Conservation (phyloP, 2,113 vertebrate genomes). For the Delphinus delphis region DNA sequence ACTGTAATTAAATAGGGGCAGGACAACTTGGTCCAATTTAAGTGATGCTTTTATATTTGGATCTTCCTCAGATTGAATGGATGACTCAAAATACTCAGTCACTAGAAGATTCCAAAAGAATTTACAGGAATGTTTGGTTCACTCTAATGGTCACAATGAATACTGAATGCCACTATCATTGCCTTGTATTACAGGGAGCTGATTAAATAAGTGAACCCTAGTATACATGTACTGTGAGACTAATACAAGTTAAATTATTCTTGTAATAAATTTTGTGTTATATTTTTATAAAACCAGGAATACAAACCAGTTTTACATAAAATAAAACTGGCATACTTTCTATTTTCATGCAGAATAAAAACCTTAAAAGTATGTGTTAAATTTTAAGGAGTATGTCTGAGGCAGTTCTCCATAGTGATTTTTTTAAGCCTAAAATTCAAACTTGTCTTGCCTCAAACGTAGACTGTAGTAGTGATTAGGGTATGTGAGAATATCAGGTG, state of each 20-base stretch:
- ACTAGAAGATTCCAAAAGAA: not conserved
- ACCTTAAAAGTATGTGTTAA: not conserved
- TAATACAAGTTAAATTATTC: not conserved
- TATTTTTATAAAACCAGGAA: not conserved
- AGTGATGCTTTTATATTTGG: not conserved
- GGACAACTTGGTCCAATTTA: not conserved
- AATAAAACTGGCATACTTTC: not conserved
- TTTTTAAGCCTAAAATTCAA: not conserved
- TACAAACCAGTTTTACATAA: not conserved
- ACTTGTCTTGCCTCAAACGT: not conserved
- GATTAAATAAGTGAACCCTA: not conserved
- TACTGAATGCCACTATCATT: not conserved
- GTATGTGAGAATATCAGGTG: not conserved
- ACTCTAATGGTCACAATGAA: not conserved
- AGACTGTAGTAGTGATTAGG: not conserved
- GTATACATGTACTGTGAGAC: not conserved
- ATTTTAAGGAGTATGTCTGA: not conserved
- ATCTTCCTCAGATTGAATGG: not conserved
- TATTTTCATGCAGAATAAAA: not conserved
- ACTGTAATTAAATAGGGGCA: not conserved
- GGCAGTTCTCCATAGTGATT: not conserved
- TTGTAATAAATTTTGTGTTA: not conserved
- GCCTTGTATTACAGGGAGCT: not conserved
- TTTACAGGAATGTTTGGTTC: not conserved
- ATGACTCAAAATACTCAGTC: not conserved